Base-by-base conservation (phyloP, 2,113 vertebrate species). In the Neodon shergylaensis region DNA sequence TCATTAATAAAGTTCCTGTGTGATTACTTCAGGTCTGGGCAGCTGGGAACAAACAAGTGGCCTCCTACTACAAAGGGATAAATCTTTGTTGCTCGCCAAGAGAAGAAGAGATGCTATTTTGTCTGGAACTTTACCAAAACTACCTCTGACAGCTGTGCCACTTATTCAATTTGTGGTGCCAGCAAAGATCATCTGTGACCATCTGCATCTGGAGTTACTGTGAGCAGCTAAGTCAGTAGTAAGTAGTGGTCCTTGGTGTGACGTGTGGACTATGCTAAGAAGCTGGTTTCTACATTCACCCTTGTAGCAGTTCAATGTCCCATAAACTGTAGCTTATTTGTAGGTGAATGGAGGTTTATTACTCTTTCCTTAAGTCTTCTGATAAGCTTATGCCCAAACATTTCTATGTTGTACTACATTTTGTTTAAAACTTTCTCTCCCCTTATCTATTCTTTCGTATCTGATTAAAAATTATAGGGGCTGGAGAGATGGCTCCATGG, bases 371-470 rank as follows among this genome's bases (percentile, higher is more conserved):
- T 95, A 49, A 12, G 16, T 73, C 39, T 87, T 87, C 33, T 19
- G 28, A 72, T 49, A 10, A 58, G 82, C 13, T 84, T 65, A 72
- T 93, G 28, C 49, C n/a, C 47, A 91, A 73, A 70, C 1, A 66
- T 74, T 83, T 93, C 44, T 49, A 36, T 77, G 21, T 94, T 44
- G 39, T 52, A 47, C 31, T 90, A 76, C 33, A 36, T 88, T 26
- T 86, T 88, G 61, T 39, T 84, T 82, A 88, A 36, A 52, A 54
- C 66, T 94, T 88, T 54, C 14, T 78, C 39, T 73, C 31, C 4
- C 89, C 39, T 77, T 90, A 74, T 82, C 89, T 94, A 5, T 83
- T 24, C 16, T 54, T 95, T 82, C 90, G 44, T 85, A 81, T 90
- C 89, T 17, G 68, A 90, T 16, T 82, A 76, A 82, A 79, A 76